phyloP scores from a whole-genome alignment of 2,888 invertebrate genomes.

The Chydorus sphaericus region DNA sequence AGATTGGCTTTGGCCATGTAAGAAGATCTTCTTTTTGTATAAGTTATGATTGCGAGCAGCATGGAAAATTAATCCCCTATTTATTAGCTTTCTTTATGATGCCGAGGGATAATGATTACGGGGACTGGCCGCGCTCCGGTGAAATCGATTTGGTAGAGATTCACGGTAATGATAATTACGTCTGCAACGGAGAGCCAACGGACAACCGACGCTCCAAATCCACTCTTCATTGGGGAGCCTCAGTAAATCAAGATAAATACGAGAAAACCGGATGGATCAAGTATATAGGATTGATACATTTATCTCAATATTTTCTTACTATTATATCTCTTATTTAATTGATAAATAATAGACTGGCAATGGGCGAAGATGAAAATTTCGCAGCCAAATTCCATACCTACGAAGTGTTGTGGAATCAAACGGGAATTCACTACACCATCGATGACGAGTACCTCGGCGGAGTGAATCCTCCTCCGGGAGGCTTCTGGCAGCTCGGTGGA shows the following conservation, averaged over 20 bases:
- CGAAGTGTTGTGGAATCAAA: conserved; percentile 24
- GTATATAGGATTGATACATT: too few species aligned
- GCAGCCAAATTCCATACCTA: conserved; percentile 24
- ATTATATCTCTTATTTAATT: too few species aligned
- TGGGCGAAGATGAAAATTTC: conserved; percentile 1
- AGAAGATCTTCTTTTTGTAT: too few species aligned
- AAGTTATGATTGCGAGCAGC: too few species aligned
- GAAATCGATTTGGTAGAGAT: conserved; percentile 31
- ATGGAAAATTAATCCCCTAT: too few species aligned
- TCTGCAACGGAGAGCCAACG: background rate
- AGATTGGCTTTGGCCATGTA: too few species aligned
- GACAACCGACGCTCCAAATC: conserved; percentile 25
- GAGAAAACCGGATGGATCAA: conserved; percentile 22
- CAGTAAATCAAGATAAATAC: conserved; percentile 21
- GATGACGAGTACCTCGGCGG: conserved; percentile 7
- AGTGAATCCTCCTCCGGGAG: conserved; percentile 14
- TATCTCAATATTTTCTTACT: too few species aligned
- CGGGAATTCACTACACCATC: conserved; percentile 3
- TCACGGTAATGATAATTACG: conserved; percentile 25
- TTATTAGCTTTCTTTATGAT: conserved; percentile 27
- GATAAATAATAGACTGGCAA: too few species aligned
- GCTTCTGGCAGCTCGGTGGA: conserved; percentile 15
- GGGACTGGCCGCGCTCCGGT: conserved; percentile 29
- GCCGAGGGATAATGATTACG: conserved; percentile 26
- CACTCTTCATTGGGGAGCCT: conserved; percentile 31